Evolutionary conservation across 2,797 vertebrate species (phyloP).

Genomic region (Galaxias olidus): DNA sequence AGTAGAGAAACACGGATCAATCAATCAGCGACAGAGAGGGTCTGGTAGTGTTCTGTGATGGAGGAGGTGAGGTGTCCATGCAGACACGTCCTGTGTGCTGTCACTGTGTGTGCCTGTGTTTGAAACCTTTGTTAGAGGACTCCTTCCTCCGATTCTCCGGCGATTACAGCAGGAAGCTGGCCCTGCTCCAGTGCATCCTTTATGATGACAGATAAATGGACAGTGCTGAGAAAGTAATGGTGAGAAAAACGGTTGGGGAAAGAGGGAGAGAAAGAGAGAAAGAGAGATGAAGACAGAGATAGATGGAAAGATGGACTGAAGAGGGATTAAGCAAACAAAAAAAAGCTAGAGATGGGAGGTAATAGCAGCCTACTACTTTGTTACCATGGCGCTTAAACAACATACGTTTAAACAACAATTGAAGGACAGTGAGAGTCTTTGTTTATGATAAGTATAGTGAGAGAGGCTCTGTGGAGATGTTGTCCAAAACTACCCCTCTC

Average conservation of each 20-base stretch:
- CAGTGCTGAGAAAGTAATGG: too few species aligned
- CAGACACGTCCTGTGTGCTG: slow-evolving; percentile 11
- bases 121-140: too few species aligned
- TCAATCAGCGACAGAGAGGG: slow-evolving; percentile 37
- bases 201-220: too few species aligned
- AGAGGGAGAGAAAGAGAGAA: too few species aligned
- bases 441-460: slow-evolving; percentile 30
- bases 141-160: too few species aligned
- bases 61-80: slow-evolving; percentile 20
- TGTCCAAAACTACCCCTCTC: slow-evolving; percentile 24
- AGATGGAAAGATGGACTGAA: background rate
- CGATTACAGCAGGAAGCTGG: too few species aligned
- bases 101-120: too few species aligned
- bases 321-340: background rate
- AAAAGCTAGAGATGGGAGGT: background rate
- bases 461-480: slow-evolving; percentile 9
- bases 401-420: background rate
- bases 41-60: slow-evolving; percentile 11
- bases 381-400: slow-evolving; percentile 17
- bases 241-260: too few species aligned
- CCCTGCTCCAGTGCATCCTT: too few species aligned
- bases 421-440: slow-evolving; percentile 47
- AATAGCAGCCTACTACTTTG: slow-evolving; percentile 4
- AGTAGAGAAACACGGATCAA: slow-evolving; percentile 49
- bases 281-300: background rate